Percentiles rank a stretch among this genome's conserved stretches.
phyloP scores from a whole-genome alignment of 2,797 vertebrate species.

The Mormyrops boulengeri region DNA sequence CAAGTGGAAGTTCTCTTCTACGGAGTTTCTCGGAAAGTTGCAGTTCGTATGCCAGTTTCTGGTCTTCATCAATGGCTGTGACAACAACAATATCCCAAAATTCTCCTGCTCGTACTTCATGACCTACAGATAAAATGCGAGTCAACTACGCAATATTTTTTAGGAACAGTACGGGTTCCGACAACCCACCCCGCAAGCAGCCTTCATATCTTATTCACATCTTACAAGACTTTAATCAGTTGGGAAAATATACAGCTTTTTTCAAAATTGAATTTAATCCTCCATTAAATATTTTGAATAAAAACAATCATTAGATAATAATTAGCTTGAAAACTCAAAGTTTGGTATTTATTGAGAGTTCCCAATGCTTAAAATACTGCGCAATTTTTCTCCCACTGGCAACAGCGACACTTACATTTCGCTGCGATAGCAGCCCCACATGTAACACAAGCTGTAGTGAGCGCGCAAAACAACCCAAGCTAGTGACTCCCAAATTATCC shows the following conservation, averaged over 20 bases:
- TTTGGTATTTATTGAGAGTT: neutral
- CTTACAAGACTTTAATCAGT: neutral
- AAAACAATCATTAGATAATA: neutral
- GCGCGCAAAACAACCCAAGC: neutral
- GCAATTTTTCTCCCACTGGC: neutral
- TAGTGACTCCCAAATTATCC: neutral
- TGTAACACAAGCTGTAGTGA: neutral
- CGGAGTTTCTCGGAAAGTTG: slow-evolving; percentile 71
- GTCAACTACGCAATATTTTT: neutral
- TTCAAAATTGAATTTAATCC: neutral
- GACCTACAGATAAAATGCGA: slow-evolving; percentile 49
- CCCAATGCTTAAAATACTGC: neutral
- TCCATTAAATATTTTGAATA: neutral
- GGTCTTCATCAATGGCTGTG: slow-evolving; percentile 72
- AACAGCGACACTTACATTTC: neutral
- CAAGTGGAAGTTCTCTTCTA: slow-evolving; percentile 71
- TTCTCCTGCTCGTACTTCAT: slow-evolving; percentile 49
- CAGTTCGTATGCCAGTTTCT: slow-evolving; percentile 68
- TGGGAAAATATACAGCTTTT: neutral
- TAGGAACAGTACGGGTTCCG: neutral
- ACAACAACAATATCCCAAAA: slow-evolving; percentile 85
- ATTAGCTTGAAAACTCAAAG: neutral
- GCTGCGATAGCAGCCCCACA: neutral
- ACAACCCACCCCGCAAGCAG: neutral
- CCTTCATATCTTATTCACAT: neutral